Conservation (phyloP, 2,113 vertebrate genomes). For the Neogale vison region DNA sequence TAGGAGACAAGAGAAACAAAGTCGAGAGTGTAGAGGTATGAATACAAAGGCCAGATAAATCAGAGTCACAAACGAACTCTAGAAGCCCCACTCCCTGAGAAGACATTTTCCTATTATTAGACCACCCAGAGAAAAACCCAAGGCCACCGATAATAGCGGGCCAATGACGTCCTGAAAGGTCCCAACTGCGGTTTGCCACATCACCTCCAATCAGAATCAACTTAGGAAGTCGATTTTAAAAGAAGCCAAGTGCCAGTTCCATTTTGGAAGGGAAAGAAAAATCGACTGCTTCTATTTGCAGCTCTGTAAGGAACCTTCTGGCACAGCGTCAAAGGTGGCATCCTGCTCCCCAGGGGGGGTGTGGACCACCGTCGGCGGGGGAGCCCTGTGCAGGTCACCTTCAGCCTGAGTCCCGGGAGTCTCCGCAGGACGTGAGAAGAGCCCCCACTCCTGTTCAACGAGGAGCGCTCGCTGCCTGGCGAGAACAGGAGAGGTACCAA, state of each 20-base stretch:
- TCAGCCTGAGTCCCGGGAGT: too few relatives aligned
- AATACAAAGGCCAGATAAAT: neutral
- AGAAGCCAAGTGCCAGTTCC: constrained; percentile 40
- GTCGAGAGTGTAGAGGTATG: neutral
- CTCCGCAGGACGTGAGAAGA: neutral
- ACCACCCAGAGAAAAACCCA: constrained; percentile 16
- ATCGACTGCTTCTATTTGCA: neutral
- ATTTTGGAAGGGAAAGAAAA: neutral
- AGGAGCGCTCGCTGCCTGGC: neutral
- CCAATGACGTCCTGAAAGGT: neutral
- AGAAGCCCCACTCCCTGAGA: neutral
- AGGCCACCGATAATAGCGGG: neutral
- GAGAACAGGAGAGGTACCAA: neutral
- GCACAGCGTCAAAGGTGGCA: neutral
- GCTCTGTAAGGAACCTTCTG: neutral
- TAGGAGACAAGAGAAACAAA: neutral
- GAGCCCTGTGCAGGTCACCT: neutral
- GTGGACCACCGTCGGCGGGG: neutral
- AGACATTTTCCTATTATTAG: neutral
- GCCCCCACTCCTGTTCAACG: too few relatives aligned
- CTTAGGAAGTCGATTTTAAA: neutral
- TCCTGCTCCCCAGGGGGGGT: neutral
- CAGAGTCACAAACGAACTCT: neutral
- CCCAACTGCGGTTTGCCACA: neutral
- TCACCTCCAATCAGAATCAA: constrained; percentile 37